These are phyloP conservation scores for Pantherophis guttatus DNA, from an alignment of 2,113 vertebrate species.

Conservation along the genomic window DNA sequence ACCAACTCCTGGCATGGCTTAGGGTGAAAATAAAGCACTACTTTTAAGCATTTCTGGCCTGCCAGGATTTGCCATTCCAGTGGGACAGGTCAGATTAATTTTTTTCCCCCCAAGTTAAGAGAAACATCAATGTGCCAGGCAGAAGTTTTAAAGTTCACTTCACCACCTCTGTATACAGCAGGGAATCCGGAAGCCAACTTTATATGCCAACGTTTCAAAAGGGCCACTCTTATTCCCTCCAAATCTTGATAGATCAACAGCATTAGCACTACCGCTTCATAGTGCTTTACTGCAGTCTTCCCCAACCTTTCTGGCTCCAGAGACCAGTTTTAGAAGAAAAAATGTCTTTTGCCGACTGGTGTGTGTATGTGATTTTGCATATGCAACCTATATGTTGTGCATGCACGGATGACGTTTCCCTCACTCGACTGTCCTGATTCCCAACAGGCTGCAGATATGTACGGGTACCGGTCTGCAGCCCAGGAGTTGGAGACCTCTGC, in stretches of 20 bases:
- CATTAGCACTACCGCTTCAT: not conserved
- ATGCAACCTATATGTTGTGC: not conserved
- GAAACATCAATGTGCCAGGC: not conserved
- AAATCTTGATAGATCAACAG: not conserved
- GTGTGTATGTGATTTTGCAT: not conserved
- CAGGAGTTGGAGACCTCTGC: not conserved
- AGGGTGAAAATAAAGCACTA: not conserved
- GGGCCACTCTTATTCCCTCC: not conserved
- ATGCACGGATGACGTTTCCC: not conserved
- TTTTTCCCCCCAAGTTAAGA: not conserved
- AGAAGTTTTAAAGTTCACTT: not conserved
- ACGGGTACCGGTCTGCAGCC: fast-evolving
- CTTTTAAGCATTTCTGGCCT: not conserved
- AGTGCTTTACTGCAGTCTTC: not conserved
- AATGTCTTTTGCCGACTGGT: not conserved
- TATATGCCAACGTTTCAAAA: not conserved
- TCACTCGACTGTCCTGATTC: not conserved
- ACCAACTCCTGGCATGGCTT: not conserved
- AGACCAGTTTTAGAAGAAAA: not conserved
- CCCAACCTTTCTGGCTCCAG: not conserved
- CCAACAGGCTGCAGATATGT: not conserved
- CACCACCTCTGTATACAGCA: not conserved
- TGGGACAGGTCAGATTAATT: not conserved
- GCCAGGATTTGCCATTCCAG: not conserved
- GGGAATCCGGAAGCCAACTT: not conserved